These are phyloP conservation scores for Hanleya hanleyi DNA, from an alignment of 2,888 invertebrate genomes.

Conservation along the genomic window DNA sequence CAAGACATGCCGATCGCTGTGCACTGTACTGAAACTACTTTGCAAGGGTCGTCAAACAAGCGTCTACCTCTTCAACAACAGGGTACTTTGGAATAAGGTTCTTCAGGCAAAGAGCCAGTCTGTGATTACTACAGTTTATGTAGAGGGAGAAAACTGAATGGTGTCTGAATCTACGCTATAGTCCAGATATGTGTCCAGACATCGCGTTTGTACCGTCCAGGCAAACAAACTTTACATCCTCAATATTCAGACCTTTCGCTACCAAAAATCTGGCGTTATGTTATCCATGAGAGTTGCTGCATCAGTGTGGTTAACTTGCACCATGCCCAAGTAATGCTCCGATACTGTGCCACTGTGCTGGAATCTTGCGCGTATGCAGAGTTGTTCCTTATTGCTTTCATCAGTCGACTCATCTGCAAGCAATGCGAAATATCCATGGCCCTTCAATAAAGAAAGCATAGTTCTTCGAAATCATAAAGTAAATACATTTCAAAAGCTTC, in stretches of 20 bases:
- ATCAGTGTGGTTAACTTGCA: background rate
- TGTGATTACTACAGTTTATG: background rate
- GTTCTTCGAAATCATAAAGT: background rate
- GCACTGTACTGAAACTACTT: background rate
- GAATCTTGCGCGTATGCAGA: background rate
- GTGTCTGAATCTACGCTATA: background rate
- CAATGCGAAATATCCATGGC: background rate
- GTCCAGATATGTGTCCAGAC: background rate
- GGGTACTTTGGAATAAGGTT: background rate
- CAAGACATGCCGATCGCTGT: background rate
- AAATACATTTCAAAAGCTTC: background rate
- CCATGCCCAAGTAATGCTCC: background rate
- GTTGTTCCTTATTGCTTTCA: background rate
- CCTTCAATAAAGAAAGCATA: background rate
- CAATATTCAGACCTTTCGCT: background rate
- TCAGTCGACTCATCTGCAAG: background rate
- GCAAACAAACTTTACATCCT: background rate
- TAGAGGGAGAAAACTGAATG: background rate
- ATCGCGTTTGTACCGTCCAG: background rate
- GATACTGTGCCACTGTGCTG: background rate
- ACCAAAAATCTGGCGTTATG: background rate
- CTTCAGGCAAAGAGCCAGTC: background rate
- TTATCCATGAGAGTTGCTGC: background rate
- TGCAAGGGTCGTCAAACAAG: background rate
- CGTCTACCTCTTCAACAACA: background rate